Evolutionary conservation across 2,113 vertebrate species (phyloP).

Genomic region (Thalassoma bifasciatum): DNA sequence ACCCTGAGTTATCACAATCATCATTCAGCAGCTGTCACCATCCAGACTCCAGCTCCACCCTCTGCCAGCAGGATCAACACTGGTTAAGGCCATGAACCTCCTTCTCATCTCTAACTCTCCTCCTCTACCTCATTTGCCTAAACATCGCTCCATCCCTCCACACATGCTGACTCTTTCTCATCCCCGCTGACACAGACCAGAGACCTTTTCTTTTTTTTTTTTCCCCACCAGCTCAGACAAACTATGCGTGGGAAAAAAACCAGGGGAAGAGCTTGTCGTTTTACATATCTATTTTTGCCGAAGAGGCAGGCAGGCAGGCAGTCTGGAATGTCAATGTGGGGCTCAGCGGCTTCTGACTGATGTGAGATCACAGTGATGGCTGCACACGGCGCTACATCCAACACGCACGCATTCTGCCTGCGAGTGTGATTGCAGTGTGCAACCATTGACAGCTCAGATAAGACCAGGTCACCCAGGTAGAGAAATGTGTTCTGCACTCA

Average conservation of each 20-base stretch:
- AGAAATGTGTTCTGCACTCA: slow-evolving; percentile 21
- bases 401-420: slow-evolving; percentile 46
- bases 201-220: slow-evolving; percentile 48
- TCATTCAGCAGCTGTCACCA: neutral
- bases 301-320: slow-evolving; percentile 67
- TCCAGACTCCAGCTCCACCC: neutral
- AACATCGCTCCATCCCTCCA: slow-evolving; percentile 46
- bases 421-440: slow-evolving; percentile 47
- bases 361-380: slow-evolving; percentile 75
- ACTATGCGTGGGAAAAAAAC: slow-evolving; percentile 76
- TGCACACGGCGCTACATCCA: slow-evolving; percentile 50
- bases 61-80: slow-evolving; percentile 28
- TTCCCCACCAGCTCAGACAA: slow-evolving; percentile 58
- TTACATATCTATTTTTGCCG: slow-evolving; percentile 83
- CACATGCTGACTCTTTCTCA: slow-evolving; percentile 55
- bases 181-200: slow-evolving; percentile 65
- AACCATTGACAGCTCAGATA: slow-evolving; percentile 51
- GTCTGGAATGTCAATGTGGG: slow-evolving; percentile 78
- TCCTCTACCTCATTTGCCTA: slow-evolving; percentile 61
- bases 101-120: slow-evolving; percentile 31
- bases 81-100: slow-evolving; percentile 39
- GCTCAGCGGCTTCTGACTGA: slow-evolving; percentile 76
- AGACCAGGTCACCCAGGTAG: slow-evolving; percentile 65
- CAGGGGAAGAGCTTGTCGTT: slow-evolving; percentile 66
- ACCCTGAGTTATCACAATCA: neutral